Evolutionary conservation across 1,140 invertebrate species (phyloP), one percentile per base, ranked within the genome.

Genomic region (Bombus polaris): DNA sequence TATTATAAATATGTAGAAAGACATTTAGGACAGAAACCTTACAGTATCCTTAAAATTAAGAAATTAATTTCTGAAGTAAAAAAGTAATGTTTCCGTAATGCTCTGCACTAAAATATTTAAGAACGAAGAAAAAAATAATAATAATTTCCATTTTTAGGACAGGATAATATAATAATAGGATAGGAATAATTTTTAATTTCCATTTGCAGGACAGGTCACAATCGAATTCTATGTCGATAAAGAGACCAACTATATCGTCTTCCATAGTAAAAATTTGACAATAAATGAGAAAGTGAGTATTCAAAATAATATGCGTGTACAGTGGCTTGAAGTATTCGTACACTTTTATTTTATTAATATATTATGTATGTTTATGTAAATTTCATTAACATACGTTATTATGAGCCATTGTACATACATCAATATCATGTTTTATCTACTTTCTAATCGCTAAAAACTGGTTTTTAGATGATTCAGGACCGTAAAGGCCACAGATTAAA

Each of bases 211-310:
- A 88, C 97, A 98, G 96, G 97, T 98, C 47, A 97, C 97, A 71
- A 98, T 98, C 93, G 97, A 98, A 95, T 97, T 98, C 93, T 96
- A 96, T 91, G 97, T 98, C 71, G 97, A 97, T 90, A 96, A 97
- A 93, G 97, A 98, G 92, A 98, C 98, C 59, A 96, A 97, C 93
- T 98, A 98, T 94, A 97, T 99, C 92, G 98, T 99, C 82, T 96
- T 99, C 85, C 98, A 99, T 95, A 97, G 97, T 90, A 97, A 98
- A 93, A 97, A 99, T 92, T 96, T 99, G 94, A 98, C 98, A 93
- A 97, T 99, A 85, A 97, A 97, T 10, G 97, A 98, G 93, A 97
- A 98, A 93, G 97, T 97, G 88, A 95, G 94, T 93, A 68, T 12
- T 32, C 8, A 70, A 57, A 42, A 82, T n/a, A 6, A 53, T 81